Base-by-base conservation (phyloP, 2,888 invertebrate species). In the Platerodrilus igneus region DNA sequence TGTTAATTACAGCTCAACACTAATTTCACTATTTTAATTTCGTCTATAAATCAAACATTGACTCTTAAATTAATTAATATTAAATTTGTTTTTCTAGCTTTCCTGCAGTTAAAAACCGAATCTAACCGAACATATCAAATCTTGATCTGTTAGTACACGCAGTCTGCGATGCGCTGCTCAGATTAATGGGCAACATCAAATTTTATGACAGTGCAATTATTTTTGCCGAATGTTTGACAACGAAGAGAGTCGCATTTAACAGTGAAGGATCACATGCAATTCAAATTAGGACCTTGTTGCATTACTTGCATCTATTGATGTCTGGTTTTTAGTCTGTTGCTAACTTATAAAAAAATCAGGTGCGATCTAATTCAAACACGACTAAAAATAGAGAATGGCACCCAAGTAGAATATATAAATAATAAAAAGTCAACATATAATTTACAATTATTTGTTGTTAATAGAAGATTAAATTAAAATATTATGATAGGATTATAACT, bases 121-220 rank as follows among this genome's bases (percentile, higher is more conserved):
- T 3, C 3, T 20, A 6, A n/a, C 20, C 30, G 30, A 30, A n/a
- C 11, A 11, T 11, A 10, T 16, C 8, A 14, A 2, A 8, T 22
- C 14, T 17, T 14, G 5, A 4, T 18, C 9, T 25, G 34, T 13
- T 18, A 18, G 23, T 23, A 30, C 19, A 27, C 37, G 41, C 41
- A 32, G 23, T 28, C 4, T 36, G 41, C 35, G 30, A 22, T 22
- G 9, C 17, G 25, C 19, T 18, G 17, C 25, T 22, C 37, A 44
- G 41, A 47, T 41, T 29, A 37, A 47, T 44, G 41, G 18, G 26
- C 8, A 41, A 16, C 33, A 35, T 37, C 41, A 32, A 30, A 10
- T 28, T 31, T 41, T 44, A 47, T 47, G 47, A 44, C 47, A 47
- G 31, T 21, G 38, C 47, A 41, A 47, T 47, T 47, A 47, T 40